Evolutionary conservation across 2,888 invertebrate genomes (phyloP), one percentile per base, ranked within the genome.

Genomic region (Margaritifera margaritifera): DNA sequence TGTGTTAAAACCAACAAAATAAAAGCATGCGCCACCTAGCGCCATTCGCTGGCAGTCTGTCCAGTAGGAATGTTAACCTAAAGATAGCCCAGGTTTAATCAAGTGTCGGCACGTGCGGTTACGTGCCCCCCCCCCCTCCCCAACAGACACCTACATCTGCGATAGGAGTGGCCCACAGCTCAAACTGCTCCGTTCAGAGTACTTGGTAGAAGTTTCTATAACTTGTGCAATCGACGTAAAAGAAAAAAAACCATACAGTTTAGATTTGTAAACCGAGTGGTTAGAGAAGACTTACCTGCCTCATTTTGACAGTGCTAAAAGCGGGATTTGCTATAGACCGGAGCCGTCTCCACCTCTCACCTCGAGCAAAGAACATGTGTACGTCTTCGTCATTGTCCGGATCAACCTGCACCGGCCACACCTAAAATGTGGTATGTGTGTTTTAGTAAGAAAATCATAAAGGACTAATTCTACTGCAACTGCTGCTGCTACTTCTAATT

Each of bases 291-390:
- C 80, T 67, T 74, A 91, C 89, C 82, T 87, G 86, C 76, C 90
- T 90, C 82, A 92, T 88, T 83, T 91, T 92, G 52, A 87, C 78
- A 8, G 90, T 85, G 18, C 91, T 90, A 79, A 92, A 92, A 2
- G 90, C 90, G 1, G 92, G 91, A 57, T 90, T 90, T 11, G 91
- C 85, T 6, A 91, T 85, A 18, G 89, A 83, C 42, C 92, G 82
- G 19, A 92, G 88, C n/a, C 91, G 85, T 80, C 92, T 91, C 92
- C 92, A 92, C 25, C 91, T 83, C 24, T 89, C 83, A 15, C 91
- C 91, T 5, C 89, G 81, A 74, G 88, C 80, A 64, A 84, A 82
- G 71, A 91, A 89, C 79, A 91, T 84, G 75, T 90, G 87, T 2
- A 86, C 84, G 60, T 85, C 83, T 64, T 85, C 84, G 61, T 86